Conservation (phyloP, 2,113 vertebrate species). For the Setophaga coronata region DNA sequence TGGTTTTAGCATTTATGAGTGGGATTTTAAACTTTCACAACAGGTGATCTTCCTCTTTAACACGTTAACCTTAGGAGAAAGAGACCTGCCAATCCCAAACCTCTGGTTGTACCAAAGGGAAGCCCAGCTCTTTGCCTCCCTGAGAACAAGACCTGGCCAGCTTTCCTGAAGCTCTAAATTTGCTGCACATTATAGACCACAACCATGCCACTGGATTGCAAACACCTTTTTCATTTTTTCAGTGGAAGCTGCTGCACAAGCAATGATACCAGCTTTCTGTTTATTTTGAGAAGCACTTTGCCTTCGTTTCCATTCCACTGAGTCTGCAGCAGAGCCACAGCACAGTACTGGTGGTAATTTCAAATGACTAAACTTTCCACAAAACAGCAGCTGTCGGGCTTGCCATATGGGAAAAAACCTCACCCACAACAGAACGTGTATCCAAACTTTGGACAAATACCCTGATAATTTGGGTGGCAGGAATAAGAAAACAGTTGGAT, state of each 20-base stretch:
- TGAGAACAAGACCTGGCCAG: background rate
- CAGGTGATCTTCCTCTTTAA: background rate
- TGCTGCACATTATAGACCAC: background rate
- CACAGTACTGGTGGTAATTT: background rate
- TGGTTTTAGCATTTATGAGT: background rate
- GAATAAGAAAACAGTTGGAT: background rate
- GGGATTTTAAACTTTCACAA: background rate
- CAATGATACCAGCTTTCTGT: background rate
- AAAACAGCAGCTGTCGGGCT: background rate
- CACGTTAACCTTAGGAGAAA: background rate
- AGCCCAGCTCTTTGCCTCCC: background rate
- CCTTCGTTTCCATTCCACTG: background rate
- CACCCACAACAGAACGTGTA: background rate
- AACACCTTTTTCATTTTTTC: background rate
- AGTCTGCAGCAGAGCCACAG: background rate
- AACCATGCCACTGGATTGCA: fast-evolving
- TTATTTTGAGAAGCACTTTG: background rate
- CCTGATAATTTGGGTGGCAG: background rate
- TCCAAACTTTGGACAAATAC: background rate
- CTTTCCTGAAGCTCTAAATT: background rate
- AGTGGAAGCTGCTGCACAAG: background rate
- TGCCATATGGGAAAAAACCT: background rate
- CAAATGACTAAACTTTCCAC: background rate
- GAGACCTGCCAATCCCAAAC: background rate
- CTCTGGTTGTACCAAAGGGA: background rate